Conservation (phyloP, 2,113 vertebrate species). For the Pollimyrus isidori region DNA sequence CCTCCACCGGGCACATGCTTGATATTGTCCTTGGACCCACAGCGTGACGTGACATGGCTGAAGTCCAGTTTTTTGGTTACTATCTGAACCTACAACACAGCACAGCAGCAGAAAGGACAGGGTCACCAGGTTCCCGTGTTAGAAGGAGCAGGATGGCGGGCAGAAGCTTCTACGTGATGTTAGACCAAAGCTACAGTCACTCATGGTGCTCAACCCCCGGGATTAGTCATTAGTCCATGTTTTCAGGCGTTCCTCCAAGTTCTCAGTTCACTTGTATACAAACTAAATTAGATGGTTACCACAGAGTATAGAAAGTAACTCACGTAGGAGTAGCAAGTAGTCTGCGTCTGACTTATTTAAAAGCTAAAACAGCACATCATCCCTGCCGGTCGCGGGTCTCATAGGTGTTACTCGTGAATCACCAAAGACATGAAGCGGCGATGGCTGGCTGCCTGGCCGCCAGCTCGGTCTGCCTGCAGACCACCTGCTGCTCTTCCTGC, state of each 20-base stretch:
- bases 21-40: slow-evolving; percentile 99
- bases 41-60: slow-evolving; percentile 98
- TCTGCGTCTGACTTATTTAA: neutral
- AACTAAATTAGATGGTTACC: neutral
- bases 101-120: slow-evolving; percentile 65
- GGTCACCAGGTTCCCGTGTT: slow-evolving; percentile 18
- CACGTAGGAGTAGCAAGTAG: neutral
- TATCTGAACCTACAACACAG: slow-evolving; percentile 84
- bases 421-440: neutral
- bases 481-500: neutral
- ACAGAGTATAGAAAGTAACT: neutral
- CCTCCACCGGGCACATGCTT: slow-evolving; percentile 99
- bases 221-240: neutral
- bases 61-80: slow-evolving; percentile 99
- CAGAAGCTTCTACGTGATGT: slow-evolving; percentile 9
- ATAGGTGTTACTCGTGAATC: neutral
- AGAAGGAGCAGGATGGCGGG: neutral
- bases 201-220: neutral
- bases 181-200: neutral
- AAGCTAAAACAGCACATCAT: neutral
- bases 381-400: neutral
- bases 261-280: neutral
- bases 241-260: neutral
- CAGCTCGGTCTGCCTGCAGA: neutral
- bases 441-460: neutral